These are phyloP conservation scores for Nasonia longicornis DNA, from an alignment of 1,140 invertebrate species.

Conservation along the genomic window DNA sequence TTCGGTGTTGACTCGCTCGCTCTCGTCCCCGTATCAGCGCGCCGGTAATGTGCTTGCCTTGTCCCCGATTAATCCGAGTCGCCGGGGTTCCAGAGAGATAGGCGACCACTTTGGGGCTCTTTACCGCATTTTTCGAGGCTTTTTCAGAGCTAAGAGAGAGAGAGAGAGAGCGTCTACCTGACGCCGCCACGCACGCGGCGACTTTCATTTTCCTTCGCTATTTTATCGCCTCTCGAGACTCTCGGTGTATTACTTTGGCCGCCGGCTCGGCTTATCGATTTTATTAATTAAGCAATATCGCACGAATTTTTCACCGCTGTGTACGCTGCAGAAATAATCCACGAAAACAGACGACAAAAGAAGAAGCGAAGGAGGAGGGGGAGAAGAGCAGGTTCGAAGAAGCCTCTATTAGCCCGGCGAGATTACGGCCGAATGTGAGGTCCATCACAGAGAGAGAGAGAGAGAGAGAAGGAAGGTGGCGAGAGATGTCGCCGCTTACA, in stretches of 20 bases:
- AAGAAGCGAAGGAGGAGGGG: background rate
- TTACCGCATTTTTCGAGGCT: constrained; percentile 15
- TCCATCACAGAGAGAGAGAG: background rate
- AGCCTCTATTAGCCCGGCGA: constrained; percentile 3
- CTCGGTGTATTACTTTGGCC: background rate
- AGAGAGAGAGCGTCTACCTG: constrained; percentile 5
- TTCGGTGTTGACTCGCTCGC: background rate
- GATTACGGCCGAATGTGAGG: background rate
- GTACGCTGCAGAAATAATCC: background rate
- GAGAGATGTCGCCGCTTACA: constrained; percentile 54
- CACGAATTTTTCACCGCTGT: background rate
- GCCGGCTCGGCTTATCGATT: background rate
- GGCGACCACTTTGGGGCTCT: constrained; percentile 1
- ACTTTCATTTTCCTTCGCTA: background rate
- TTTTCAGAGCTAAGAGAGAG: background rate
- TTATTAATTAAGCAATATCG: constrained; percentile 21
- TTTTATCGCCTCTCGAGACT: background rate
- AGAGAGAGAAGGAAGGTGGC: constrained; percentile 14
- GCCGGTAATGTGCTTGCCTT: constrained; percentile 66
- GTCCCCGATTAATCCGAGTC: constrained; percentile 66
- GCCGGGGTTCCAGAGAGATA: constrained; percentile 8
- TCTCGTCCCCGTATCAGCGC: constrained; percentile 43
- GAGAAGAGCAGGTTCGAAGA: background rate
- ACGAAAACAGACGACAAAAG: background rate
- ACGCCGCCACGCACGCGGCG: background rate